A percentile compares a stretch with the other conserved stretches of the same genome.
Evolutionary conservation across 2,888 invertebrate species (phyloP).

Genomic region (Folsomia candida): DNA sequence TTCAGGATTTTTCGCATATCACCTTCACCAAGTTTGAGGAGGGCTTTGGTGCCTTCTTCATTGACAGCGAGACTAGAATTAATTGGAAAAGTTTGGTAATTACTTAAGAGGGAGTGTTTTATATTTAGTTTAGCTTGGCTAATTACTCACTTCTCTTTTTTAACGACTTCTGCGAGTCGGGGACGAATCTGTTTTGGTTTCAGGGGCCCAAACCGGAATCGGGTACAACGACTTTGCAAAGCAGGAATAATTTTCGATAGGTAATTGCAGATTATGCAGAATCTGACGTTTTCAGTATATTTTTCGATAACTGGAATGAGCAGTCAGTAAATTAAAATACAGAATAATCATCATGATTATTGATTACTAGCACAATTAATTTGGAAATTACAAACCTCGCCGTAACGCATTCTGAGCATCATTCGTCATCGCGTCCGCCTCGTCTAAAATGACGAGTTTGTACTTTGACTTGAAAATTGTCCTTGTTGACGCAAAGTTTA

Average conservation of each 20-base stretch:
- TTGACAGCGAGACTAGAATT: conserved; percentile 71
- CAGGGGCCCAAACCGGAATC: conserved; percentile 92
- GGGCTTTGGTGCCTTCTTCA: conserved; percentile 83
- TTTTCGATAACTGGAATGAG: conserved; percentile 87
- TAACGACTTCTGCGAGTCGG: conserved; percentile 77
- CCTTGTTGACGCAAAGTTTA: conserved; percentile 94
- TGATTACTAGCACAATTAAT: neutral
- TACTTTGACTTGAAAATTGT: conserved; percentile 93
- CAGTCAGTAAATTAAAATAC: conserved; percentile 21
- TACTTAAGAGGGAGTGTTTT: no score
- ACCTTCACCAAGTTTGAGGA: conserved; percentile 85
- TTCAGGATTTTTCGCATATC: conserved; percentile 98
- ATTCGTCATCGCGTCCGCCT: conserved; percentile 99
- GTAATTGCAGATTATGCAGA: conserved; percentile 99
- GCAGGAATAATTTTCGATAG: conserved; percentile 98
- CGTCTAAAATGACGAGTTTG: conserved; percentile 95
- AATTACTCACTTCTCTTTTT: conserved; percentile 76
- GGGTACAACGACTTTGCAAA: conserved; percentile 93
- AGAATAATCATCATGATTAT: neutral
- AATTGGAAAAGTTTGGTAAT: neutral
- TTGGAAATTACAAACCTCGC: conserved; percentile 66
- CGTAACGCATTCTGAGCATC: conserved; percentile 98
- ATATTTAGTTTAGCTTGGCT: no score
- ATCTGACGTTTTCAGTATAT: conserved; percentile 96
- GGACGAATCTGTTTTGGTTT: conserved; percentile 82